Evolutionary conservation across 2,888 invertebrate species (phyloP).

Genomic region (Leucoma salicis): DNA sequence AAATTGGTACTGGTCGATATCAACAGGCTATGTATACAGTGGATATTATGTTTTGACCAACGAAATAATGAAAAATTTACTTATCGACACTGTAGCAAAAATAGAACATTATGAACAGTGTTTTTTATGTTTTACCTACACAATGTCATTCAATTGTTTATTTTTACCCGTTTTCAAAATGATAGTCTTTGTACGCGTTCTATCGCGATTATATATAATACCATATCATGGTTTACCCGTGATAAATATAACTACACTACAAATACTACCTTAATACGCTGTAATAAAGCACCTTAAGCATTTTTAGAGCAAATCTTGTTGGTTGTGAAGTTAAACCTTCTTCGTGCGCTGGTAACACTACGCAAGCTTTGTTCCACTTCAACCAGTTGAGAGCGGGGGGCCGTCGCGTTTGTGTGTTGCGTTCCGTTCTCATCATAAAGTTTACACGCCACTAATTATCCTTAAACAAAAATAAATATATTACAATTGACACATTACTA

Average conservation of each 20-base stretch:
- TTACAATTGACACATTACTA: slow-evolving; percentile 29
- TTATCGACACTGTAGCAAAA: slow-evolving; percentile 25
- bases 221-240: slow-evolving; percentile 17
- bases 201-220: slow-evolving; percentile 48
- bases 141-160: slow-evolving; percentile 49
- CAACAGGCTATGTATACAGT: no score
- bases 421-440: slow-evolving; percentile 16
- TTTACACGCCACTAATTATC: slow-evolving; percentile 33
- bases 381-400: slow-evolving; percentile 48
- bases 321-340: slow-evolving; percentile 42
- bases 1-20: no score
- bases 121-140: slow-evolving; percentile 29
- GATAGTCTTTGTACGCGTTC: slow-evolving; percentile 54
- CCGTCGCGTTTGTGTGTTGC: slow-evolving; percentile 40
- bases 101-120: slow-evolving; percentile 49
- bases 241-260: not conserved
- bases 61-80: slow-evolving; percentile 23
- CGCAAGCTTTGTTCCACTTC: slow-evolving; percentile 9
- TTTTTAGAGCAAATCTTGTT: slow-evolving; percentile 6
- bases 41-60: slow-evolving; percentile 3
- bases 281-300: slow-evolving; percentile 9
- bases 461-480: slow-evolving; percentile 34
- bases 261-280: slow-evolving; percentile 11
- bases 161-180: slow-evolving; percentile 47
- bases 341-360: slow-evolving; percentile 49